Evolutionary conservation across 2,888 invertebrate species (phyloP), one percentile per base, ranked within the genome.

Genomic region (Chrysolina americana): DNA sequence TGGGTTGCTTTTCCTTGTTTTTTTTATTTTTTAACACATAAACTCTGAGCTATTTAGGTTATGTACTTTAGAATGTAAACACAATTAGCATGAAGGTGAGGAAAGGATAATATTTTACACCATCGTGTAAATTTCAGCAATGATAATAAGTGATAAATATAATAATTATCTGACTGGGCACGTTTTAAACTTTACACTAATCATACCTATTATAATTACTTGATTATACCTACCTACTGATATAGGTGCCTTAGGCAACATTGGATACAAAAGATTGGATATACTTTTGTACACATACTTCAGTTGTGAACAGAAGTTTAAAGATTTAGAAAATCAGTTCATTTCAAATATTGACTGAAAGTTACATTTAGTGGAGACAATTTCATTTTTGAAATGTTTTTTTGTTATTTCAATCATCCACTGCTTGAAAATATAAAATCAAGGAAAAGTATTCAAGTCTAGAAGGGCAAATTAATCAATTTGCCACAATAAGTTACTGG

Each of bases 1-100:
- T 84, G 83, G 84, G 83, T 84, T 84, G 85, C 83, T 86, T 85
- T 86, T 86, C 68, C 68, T 76, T 77, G 68, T 77, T 80, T 82
- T 82, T 78, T 77, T 65, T 76, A 72, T 68, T 74, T 71, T 76
- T 81, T 81, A 82, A 75, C 82, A 80, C 81, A 71, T 71, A 66
- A 64, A 53, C 44, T 71, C 62, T 66, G 47, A 59, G 69, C 59
- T 62, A 71, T 62, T 76, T 79, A 77, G 71, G 80, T 79, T 77
- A 78, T 70, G 75, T 78, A 78, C n/a, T 76, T 44, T 70, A 53
- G 47, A 56, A 65, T 66, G 74, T 74, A 76, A 76, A 76, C 76
- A 75, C 65, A 47, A 68, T 77, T 79, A 77, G 66, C 77, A 70
- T 48, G 64, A 21, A 71, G 68, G 78, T 72, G 76, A 73, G 59